Conservation (phyloP, 2,113 vertebrate species). For the Daphoenositta chrysoptera region DNA sequence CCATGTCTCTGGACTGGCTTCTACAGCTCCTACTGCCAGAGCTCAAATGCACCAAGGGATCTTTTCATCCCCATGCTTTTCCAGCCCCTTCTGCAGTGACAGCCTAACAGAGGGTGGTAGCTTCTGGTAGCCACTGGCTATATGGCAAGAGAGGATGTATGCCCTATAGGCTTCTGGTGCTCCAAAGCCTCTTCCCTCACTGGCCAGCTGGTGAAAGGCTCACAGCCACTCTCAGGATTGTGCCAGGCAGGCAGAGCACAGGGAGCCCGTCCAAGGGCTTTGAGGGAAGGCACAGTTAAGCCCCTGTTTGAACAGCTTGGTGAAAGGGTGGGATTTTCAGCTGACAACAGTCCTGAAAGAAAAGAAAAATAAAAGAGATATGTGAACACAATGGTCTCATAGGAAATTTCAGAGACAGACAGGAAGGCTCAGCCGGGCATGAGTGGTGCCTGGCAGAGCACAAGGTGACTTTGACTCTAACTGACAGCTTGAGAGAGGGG, state of each 20-base stretch:
- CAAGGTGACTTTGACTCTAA: constrained; percentile 58
- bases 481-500: constrained; percentile 26
- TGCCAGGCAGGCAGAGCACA: constrained; percentile 58
- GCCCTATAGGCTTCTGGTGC: not conserved
- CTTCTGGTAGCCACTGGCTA: not conserved
- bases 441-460: constrained; percentile 18
- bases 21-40: not conserved
- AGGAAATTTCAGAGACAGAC: constrained; percentile 57
- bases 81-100: not conserved
- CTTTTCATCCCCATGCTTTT: not conserved
- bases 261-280: constrained; percentile 61
- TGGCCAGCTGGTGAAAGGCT: not conserved
- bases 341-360: constrained; percentile 55
- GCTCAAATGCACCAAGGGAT: not conserved
- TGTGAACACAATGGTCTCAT: constrained; percentile 48
- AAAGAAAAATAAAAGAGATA: constrained; percentile 58
- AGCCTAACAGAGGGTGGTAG: not conserved
- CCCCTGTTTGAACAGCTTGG: constrained; percentile 67
- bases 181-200: not conserved
- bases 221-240: constrained; percentile 6
- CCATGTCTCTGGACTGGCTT: not conserved
- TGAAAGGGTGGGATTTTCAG: constrained; percentile 64
- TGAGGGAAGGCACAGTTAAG: constrained; percentile 65
- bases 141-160: not conserved
- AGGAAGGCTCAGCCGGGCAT: constrained; percentile 38